These are phyloP conservation scores for Ichneumoninae sp. DNA, from an alignment of 2,888 invertebrate genomes.

Conservation along the genomic window DNA sequence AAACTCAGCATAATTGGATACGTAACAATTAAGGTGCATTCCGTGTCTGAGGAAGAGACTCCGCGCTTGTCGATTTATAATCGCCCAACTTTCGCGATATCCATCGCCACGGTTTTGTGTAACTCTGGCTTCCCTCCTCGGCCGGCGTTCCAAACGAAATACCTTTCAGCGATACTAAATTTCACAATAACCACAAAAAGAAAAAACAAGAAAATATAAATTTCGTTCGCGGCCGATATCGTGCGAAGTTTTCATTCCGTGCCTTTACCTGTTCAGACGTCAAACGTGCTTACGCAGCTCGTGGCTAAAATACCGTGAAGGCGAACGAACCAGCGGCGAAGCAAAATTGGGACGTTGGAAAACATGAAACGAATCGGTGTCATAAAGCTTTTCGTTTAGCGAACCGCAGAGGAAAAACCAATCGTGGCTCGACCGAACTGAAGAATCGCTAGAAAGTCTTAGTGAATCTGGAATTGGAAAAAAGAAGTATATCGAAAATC, in stretches of 20 bases:
- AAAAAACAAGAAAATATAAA: background rate
- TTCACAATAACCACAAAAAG: background rate
- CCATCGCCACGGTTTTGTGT: background rate
- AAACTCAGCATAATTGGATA: constrained; percentile 14
- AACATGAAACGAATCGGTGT: constrained; percentile 5
- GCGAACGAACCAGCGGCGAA: background rate
- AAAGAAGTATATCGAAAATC: no score
- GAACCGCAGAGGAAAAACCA: constrained; percentile 1
- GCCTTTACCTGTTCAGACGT: background rate
- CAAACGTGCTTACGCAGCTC: background rate
- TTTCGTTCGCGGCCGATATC: background rate
- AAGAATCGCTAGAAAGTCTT: background rate
- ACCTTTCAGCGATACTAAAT: background rate
- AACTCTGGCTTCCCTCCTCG: no score
- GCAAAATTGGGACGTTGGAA: background rate
- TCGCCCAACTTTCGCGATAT: constrained; percentile 11
- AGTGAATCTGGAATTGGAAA: background rate
- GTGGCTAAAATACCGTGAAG: background rate
- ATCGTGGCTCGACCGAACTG: no score
- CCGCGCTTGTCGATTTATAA: background rate
- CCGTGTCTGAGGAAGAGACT: background rate
- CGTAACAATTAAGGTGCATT: constrained; percentile 13
- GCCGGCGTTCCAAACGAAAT: background rate
- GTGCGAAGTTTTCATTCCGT: background rate
- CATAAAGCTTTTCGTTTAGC: constrained; percentile 1